Evolutionary conservation across 1,140 invertebrate species (phyloP).

Genomic region (Saccostrea cuccullata): DNA sequence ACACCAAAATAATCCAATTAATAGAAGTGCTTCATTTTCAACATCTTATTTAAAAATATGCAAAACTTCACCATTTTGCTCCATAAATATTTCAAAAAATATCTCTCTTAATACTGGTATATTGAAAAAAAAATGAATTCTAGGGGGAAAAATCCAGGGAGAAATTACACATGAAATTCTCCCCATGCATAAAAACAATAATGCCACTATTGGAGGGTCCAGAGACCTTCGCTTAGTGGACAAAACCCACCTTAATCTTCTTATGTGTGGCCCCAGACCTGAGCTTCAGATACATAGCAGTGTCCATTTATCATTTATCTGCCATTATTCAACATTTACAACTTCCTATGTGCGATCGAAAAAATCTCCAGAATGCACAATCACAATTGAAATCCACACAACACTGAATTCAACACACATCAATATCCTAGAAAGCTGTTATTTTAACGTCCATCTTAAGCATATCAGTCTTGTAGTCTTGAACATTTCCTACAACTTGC

Average conservation of each 20-base stretch:
- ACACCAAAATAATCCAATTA: too few relatives aligned
- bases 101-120: neutral
- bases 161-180: neutral
- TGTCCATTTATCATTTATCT: conserved; percentile 22
- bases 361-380: conserved; percentile 14
- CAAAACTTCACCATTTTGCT: too few relatives aligned
- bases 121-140: neutral
- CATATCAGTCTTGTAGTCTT: neutral
- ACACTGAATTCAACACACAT: conserved; percentile 23
- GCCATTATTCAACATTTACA: conserved; percentile 12
- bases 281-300: neutral
- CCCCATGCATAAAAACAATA: conserved; percentile 27
- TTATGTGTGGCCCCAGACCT: neutral
- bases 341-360: neutral
- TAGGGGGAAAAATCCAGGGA: neutral
- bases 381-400: conserved; percentile 20
- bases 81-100: too few relatives aligned
- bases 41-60: too few relatives aligned
- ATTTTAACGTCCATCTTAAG: neutral
- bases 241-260: conserved; percentile 24
- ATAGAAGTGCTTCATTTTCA: too few relatives aligned
- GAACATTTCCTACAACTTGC: neutral
- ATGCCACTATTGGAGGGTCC: neutral
- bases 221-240: neutral
- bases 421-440: neutral